Conservation (phyloP, 2,797 vertebrate species). For the Cuculus canorus region DNA sequence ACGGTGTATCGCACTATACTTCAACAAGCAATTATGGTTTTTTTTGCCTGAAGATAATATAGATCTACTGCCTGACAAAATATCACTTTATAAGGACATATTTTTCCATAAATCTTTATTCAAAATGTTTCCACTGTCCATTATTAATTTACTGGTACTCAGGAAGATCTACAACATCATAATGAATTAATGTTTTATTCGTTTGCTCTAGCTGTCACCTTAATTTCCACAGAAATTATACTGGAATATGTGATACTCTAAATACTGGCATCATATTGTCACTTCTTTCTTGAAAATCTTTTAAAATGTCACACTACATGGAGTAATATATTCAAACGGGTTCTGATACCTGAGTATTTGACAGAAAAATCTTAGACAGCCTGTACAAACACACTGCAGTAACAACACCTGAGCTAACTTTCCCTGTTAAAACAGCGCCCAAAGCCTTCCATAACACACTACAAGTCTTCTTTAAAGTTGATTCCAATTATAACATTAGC, state of each 20-base stretch:
- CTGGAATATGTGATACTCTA: slow-evolving; percentile 5
- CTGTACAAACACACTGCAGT: neutral
- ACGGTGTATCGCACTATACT: neutral
- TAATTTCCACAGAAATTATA: slow-evolving; percentile 31
- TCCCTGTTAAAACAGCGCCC: neutral
- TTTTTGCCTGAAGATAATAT: neutral
- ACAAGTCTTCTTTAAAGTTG: neutral
- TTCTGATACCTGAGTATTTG: slow-evolving; percentile 11
- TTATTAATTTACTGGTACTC: slow-evolving; percentile 10
- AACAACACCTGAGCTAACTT: neutral
- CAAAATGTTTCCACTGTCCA: neutral
- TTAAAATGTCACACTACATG: slow-evolving; percentile 30
- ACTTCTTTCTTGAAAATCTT: slow-evolving; percentile 39
- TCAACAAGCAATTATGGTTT: neutral
- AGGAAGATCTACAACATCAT: slow-evolving; percentile 14
- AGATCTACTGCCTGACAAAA: neutral
- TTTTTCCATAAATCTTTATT: neutral
- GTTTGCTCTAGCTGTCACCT: neutral
- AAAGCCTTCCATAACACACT: neutral
- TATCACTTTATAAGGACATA: neutral
- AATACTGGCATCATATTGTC: slow-evolving; percentile 43
- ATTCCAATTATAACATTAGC: neutral
- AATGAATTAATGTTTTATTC: slow-evolving; percentile 45
- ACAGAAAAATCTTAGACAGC: slow-evolving; percentile 46
- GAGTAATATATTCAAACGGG: slow-evolving; percentile 28